Conservation (phyloP, 2,113 vertebrate genomes). For the Trematocara nigrifrons region DNA sequence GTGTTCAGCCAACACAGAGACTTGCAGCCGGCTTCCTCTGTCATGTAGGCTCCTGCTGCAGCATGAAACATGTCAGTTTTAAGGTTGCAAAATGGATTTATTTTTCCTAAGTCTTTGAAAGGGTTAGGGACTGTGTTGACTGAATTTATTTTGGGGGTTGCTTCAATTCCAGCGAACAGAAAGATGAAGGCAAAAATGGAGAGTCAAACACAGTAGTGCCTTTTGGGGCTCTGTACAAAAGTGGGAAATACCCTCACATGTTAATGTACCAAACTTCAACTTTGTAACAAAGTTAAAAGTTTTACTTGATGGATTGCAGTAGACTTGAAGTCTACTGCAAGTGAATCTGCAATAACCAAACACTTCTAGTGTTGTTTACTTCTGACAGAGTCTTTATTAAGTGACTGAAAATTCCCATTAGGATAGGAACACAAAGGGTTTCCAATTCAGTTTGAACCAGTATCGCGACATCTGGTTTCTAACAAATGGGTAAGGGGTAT, state of each 20-base stretch:
- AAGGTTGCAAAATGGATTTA: neutral
- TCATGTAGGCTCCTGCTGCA: neutral
- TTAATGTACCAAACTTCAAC: neutral
- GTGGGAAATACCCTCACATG: neutral
- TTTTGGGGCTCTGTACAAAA: neutral
- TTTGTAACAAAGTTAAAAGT: no score
- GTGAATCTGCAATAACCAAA: neutral
- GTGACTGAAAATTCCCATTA: neutral
- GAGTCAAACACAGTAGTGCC: neutral
- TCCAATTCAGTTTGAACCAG: fast-evolving
- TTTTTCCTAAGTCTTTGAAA: neutral
- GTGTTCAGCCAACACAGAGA: neutral
- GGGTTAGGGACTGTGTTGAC: neutral
- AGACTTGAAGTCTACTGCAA: neutral
- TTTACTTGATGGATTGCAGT: neutral
- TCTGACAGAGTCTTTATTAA: neutral
- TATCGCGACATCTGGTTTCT: neutral
- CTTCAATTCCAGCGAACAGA: neutral
- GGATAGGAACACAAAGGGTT: neutral
- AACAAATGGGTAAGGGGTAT: fast-evolving
- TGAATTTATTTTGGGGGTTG: fast-evolving
- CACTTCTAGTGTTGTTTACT: neutral
- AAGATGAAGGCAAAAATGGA: neutral
- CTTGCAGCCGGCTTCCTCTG: fast-evolving
- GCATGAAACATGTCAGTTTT: neutral